Conservation (phyloP, 2,797 vertebrate species). For the Alca torda region DNA sequence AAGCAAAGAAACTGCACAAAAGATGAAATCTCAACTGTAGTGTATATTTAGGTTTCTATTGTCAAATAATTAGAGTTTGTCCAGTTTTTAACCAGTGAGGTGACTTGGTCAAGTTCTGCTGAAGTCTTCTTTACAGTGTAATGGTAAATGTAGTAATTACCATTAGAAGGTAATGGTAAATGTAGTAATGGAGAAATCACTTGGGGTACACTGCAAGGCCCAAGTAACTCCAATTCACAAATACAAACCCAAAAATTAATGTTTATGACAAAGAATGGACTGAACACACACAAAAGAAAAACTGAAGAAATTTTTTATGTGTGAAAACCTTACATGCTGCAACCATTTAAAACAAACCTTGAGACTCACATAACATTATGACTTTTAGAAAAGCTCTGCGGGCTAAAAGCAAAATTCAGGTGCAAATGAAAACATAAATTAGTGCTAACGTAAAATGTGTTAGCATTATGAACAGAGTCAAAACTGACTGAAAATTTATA, state of each 20-base stretch:
- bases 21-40: neutral
- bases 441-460: neutral
- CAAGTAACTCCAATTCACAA: neutral
- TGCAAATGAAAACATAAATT: neutral
- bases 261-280: neutral
- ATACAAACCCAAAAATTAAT: neutral
- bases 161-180: neutral
- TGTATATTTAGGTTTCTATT: neutral
- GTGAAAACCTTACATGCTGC: neutral
- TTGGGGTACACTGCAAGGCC: neutral
- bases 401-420: neutral
- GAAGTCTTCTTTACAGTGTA: constrained; percentile 24
- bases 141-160: neutral
- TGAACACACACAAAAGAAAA: neutral
- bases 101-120: neutral
- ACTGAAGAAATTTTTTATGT: neutral
- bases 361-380: neutral
- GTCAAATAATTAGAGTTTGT: neutral
- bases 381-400: neutral
- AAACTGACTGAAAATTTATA: neutral
- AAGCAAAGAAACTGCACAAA: neutral
- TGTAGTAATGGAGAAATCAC: neutral
- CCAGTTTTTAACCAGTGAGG: constrained; percentile 16
- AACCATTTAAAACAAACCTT: neutral
- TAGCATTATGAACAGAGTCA: neutral